Conservation (phyloP, 2,888 invertebrate species). For the Drosophila mulleri region DNA sequence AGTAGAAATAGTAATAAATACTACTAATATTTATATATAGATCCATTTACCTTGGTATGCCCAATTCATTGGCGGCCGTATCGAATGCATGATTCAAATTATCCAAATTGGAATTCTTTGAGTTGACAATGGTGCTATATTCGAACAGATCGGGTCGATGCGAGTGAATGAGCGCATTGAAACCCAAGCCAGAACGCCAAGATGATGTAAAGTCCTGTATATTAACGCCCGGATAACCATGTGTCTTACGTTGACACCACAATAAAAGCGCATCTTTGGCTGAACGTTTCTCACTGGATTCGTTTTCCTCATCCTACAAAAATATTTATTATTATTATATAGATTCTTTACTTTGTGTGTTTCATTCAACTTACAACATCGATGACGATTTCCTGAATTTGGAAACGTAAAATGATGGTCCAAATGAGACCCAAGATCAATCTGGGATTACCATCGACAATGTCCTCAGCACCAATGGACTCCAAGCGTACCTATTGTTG, state of each 20-base stretch:
- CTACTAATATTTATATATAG: conserved; percentile 5
- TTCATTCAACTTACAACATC: conserved; percentile 90
- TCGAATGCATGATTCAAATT: conserved; percentile 99
- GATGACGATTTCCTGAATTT: conserved; percentile 99
- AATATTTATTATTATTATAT: neutral
- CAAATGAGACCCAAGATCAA: conserved; percentile 99
- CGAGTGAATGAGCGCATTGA: conserved; percentile 99
- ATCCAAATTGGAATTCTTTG: conserved; percentile 91
- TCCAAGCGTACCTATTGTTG: conserved; percentile 93
- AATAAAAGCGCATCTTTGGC: conserved; percentile 99
- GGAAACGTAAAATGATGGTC: conserved; percentile 99
- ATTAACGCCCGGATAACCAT: conserved; percentile 95
- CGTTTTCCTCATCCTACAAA: conserved; percentile 95
- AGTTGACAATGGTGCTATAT: conserved; percentile 91
- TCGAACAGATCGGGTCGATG: conserved; percentile 98
- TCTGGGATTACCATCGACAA: conserved; percentile 98
- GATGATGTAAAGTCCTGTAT: conserved; percentile 96
- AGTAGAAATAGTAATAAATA: neutral
- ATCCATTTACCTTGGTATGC: conserved; percentile 89
- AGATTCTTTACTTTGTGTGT: neutral
- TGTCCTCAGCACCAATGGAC: conserved; percentile 99
- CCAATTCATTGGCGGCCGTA: conserved; percentile 95
- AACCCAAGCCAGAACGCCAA: conserved; percentile 98
- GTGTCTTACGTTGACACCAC: conserved; percentile 99
- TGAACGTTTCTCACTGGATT: conserved; percentile 98